Evolutionary conservation across 2,113 vertebrate genomes (phyloP).

Genomic region (Ptychochromis oligacanthus): DNA sequence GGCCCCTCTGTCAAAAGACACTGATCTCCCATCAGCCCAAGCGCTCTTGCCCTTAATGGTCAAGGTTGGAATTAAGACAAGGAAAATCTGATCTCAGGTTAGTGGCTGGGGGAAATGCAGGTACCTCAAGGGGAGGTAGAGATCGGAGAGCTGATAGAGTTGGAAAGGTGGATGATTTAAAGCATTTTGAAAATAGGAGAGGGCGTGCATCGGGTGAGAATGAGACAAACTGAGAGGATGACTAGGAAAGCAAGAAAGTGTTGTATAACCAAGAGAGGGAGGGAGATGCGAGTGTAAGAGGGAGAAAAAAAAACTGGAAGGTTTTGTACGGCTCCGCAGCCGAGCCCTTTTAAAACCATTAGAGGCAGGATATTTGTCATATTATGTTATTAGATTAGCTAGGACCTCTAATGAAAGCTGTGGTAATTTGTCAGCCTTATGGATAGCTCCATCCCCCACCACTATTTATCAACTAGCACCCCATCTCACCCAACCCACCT

Average conservation of each 20-base stretch:
- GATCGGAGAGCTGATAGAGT: conserved; percentile 46
- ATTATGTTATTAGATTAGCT: conserved; percentile 85
- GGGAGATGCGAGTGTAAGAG: background rate
- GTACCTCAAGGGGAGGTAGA: conserved; percentile 33
- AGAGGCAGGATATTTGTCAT: conserved; percentile 82
- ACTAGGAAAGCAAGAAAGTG: conserved; percentile 23
- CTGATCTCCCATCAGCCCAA: conserved; percentile 66
- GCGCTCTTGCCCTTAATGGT: conserved; percentile 57
- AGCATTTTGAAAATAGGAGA: conserved; percentile 32
- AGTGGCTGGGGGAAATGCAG: conserved; percentile 7
- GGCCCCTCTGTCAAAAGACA: conserved; percentile 58
- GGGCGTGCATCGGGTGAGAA: background rate
- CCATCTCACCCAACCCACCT: conserved; percentile 55
- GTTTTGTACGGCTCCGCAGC: conserved; percentile 49
- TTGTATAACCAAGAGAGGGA: conserved; percentile 47
- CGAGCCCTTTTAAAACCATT: conserved; percentile 80
- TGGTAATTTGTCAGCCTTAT: conserved; percentile 83
- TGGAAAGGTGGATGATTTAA: conserved; percentile 45
- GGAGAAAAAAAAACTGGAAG: conserved; percentile 50
- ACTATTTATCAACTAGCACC: conserved; percentile 79
- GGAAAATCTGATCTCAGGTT: conserved; percentile 66
- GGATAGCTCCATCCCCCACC: conserved; percentile 73
- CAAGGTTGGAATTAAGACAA: conserved; percentile 67
- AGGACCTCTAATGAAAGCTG: conserved; percentile 82
- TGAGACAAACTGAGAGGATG: conserved; percentile 10